Conservation (phyloP, 2,113 vertebrate genomes). For the Dasyprocta punctata region DNA sequence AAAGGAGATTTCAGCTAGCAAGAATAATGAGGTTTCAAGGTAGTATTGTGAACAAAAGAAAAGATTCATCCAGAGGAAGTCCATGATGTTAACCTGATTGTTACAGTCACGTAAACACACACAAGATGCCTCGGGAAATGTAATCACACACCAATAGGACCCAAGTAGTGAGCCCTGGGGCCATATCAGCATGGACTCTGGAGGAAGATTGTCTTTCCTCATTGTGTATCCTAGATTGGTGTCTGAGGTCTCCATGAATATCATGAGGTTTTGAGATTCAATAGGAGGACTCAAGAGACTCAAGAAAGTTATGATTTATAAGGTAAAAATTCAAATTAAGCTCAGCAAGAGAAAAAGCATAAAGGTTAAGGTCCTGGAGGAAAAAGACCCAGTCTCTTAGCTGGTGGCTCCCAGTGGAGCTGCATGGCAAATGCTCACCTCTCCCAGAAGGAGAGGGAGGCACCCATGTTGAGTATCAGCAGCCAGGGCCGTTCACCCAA, state of each 20-base stretch:
- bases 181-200: no score
- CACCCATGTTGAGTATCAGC: neutral
- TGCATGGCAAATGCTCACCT: neutral
- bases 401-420: neutral
- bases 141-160: neutral
- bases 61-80: neutral
- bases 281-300: neutral
- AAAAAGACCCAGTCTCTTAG: neutral
- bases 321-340: neutral
- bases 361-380: neutral
- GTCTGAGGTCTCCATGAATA: neutral
- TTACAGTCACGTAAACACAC: neutral
- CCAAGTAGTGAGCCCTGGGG: neutral
- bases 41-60: neutral
- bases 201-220: neutral
- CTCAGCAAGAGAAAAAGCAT: neutral
- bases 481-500: no score
- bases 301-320: neutral
- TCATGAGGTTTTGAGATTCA: neutral
- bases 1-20: neutral
- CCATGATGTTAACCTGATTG: neutral
- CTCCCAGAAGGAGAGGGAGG: neutral
- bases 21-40: neutral
- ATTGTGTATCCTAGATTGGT: neutral
- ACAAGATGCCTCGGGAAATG: neutral